Percentiles rank a stretch among this genome's conserved stretches.
phyloP scores from a whole-genome alignment of 2,888 invertebrate genomes.

The Megaustenia siamemsis region DNA sequence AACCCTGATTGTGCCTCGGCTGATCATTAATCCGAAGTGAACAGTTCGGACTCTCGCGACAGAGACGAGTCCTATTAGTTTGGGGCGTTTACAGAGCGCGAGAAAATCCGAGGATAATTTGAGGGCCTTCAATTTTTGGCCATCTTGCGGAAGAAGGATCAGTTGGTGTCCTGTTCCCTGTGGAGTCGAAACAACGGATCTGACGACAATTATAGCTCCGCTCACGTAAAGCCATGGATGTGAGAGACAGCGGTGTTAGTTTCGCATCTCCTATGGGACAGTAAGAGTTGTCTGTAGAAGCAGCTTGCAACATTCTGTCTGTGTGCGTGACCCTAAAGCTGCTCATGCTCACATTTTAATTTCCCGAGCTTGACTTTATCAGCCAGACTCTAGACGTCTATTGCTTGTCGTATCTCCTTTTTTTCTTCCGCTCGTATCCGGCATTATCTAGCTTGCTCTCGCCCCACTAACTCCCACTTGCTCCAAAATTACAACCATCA shows the following conservation, averaged over 20 bases:
- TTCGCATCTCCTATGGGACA: slow-evolving; percentile 53
- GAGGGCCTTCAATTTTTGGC: slow-evolving; percentile 47
- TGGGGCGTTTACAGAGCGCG: slow-evolving; percentile 38
- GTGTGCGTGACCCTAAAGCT: slow-evolving; percentile 52
- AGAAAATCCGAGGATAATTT: slow-evolving; percentile 53
- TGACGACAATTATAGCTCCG: slow-evolving; percentile 54
- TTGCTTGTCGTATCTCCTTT: not conserved
- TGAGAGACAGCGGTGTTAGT: slow-evolving; percentile 55
- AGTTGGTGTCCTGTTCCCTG: slow-evolving; percentile 51
- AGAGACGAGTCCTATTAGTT: slow-evolving; percentile 50
- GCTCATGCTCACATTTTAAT: slow-evolving; percentile 41
- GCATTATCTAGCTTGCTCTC: not conserved
- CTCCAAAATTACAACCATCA: not conserved
- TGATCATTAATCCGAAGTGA: slow-evolving; percentile 48
- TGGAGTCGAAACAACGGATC: slow-evolving; percentile 53
- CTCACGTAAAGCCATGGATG: slow-evolving; percentile 52
- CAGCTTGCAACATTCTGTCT: slow-evolving; percentile 35
- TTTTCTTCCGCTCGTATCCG: slow-evolving; percentile 1
- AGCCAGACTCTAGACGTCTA: slow-evolving; percentile 34
- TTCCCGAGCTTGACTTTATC: slow-evolving; percentile 46
- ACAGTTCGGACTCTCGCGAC: slow-evolving; percentile 19
- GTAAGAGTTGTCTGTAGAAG: slow-evolving; percentile 38
- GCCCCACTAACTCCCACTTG: not conserved
- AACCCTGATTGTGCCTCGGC: slow-evolving; percentile 41
- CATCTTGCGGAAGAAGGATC: slow-evolving; percentile 55